These are phyloP conservation scores for Sebastes umbrosus DNA, from an alignment of 2,797 vertebrate genomes.

Conservation along the genomic window DNA sequence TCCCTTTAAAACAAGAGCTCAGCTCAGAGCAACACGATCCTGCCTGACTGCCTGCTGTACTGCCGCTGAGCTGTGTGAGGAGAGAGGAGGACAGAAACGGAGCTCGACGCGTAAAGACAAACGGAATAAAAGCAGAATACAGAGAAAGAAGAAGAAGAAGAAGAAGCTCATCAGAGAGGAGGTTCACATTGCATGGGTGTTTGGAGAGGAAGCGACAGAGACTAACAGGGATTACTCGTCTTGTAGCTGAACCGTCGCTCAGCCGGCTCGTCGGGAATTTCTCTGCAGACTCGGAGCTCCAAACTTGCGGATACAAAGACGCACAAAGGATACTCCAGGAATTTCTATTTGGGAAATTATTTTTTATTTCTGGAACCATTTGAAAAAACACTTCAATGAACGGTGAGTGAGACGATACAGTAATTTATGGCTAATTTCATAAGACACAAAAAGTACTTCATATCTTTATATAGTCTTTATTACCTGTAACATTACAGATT, in stretches of 20 bases:
- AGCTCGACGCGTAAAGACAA: slow-evolving; percentile 37
- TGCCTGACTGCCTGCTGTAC: slow-evolving; percentile 34
- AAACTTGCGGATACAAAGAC: slow-evolving; percentile 44
- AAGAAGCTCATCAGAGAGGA: neutral
- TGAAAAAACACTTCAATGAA: neutral
- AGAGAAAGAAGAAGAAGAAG: neutral
- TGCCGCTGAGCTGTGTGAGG: neutral
- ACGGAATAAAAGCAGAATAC: slow-evolving; percentile 16
- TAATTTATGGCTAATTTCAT: no score
- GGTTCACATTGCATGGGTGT: slow-evolving; percentile 22
- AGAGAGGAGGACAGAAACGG: neutral
- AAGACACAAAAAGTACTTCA: no score
- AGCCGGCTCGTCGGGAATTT: slow-evolving; percentile 57
- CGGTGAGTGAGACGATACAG: slow-evolving; percentile 57
- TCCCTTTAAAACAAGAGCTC: slow-evolving; percentile 81
- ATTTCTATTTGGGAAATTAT: neutral
- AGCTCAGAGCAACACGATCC: slow-evolving; percentile 72
- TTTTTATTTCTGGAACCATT: neutral
- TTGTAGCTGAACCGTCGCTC: slow-evolving; percentile 3
- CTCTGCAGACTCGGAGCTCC: slow-evolving; percentile 38
- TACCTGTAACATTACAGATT: no score
- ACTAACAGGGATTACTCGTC: slow-evolving; percentile 48
- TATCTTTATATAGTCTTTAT: no score
- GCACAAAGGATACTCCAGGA: neutral
- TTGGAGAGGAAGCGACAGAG: slow-evolving; percentile 49